These are phyloP conservation scores for Poliocrania exsul DNA, from an alignment of 2,797 vertebrate genomes.

Conservation along the genomic window DNA sequence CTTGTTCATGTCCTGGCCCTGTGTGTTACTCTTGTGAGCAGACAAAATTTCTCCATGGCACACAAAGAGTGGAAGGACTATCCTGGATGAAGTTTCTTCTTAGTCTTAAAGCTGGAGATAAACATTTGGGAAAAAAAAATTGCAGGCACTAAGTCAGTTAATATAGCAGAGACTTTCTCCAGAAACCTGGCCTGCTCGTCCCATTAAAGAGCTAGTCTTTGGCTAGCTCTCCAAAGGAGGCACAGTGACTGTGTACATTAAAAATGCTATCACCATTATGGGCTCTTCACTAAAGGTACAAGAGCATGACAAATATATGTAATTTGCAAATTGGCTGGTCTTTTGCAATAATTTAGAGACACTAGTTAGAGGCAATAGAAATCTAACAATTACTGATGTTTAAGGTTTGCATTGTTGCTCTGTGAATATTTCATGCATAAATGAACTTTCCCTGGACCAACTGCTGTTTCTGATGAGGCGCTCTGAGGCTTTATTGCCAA, in stretches of 20 bases:
- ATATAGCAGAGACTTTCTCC: not conserved
- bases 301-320: constrained; percentile 84
- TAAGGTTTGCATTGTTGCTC: constrained; percentile 85
- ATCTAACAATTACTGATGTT: constrained; percentile 86
- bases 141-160: not conserved
- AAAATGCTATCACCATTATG: constrained; percentile 72
- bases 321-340: constrained; percentile 84
- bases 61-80: not conserved
- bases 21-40: fast-evolving
- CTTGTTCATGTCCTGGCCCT: not conserved
- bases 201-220: constrained; percentile 37
- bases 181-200: constrained; percentile 12
- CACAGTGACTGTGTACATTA: constrained; percentile 65
- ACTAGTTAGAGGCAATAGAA: constrained; percentile 83
- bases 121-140: not conserved
- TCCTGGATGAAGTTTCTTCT: not conserved
- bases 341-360: constrained; percentile 86
- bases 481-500: constrained; percentile 86
- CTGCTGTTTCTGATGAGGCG: constrained; percentile 88
- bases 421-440: constrained; percentile 89
- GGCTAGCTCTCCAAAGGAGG: constrained; percentile 56
- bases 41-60: not conserved
- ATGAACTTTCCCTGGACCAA: constrained; percentile 85
- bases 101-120: not conserved
- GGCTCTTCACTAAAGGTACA: constrained; percentile 82